These are phyloP conservation scores for Rhopalosiphum maidis DNA, from an alignment of 1,140 invertebrate genomes.

Conservation along the genomic window DNA sequence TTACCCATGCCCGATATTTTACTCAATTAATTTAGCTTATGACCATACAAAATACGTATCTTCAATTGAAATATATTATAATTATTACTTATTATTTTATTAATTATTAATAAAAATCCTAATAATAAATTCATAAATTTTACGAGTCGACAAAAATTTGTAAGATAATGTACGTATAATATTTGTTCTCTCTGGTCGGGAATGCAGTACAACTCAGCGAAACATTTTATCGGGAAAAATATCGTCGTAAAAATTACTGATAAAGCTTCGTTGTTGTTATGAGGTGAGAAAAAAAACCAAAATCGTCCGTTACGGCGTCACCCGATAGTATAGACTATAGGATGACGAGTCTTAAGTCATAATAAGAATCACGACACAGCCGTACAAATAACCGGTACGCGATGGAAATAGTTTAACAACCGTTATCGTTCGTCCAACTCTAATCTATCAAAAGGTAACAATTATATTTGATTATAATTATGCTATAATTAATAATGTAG, in stretches of 20 bases:
- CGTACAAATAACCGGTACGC: background rate
- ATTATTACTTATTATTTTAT: background rate
- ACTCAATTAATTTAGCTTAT: too few species aligned
- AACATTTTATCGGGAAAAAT: constrained; percentile 4
- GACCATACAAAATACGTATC: too few species aligned
- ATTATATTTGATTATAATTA: background rate
- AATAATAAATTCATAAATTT: background rate
- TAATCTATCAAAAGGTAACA: background rate
- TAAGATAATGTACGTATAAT: background rate
- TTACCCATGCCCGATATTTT: background rate
- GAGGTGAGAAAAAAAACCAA: background rate
- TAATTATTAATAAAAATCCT: background rate
- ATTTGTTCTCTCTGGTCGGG: background rate
- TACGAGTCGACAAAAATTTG: background rate
- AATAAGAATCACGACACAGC: background rate
- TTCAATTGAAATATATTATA: background rate
- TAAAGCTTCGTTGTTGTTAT: background rate
- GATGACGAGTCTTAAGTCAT: too few species aligned
- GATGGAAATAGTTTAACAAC: background rate
- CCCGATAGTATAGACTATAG: too few species aligned
- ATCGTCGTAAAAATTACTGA: background rate
- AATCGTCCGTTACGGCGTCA: background rate
- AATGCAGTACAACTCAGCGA: background rate
- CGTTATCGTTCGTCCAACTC: background rate
- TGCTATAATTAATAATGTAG: background rate